Conservation (phyloP, 2,888 invertebrate genomes). For the Sminthurides aquaticus region DNA sequence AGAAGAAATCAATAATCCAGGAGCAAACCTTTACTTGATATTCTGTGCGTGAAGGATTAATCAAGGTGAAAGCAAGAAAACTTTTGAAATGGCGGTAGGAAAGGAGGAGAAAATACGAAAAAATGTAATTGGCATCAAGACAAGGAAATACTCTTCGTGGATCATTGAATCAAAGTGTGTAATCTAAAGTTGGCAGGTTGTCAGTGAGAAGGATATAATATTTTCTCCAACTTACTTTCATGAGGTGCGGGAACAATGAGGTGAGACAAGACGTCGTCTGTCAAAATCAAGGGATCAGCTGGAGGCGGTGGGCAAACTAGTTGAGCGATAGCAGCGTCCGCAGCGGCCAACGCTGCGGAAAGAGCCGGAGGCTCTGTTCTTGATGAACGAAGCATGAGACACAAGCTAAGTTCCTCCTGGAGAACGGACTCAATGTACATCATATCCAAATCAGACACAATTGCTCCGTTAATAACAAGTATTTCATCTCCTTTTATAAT, state of each 20-base stretch:
- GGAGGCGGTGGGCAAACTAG: slow-evolving; percentile 95
- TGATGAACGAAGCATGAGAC: slow-evolving; percentile 93
- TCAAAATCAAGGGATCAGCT: slow-evolving; percentile 82
- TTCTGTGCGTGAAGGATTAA: no score
- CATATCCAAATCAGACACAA: slow-evolving; percentile 97
- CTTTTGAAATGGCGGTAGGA: no score
- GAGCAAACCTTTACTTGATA: no score
- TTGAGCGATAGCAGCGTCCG: slow-evolving; percentile 44
- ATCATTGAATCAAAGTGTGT: no score
- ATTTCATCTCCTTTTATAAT: slow-evolving; percentile 97
- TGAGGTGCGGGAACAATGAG: slow-evolving; percentile 94
- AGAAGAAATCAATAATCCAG: neutral
- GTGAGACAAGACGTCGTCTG: slow-evolving; percentile 91
- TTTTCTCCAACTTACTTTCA: slow-evolving; percentile 71
- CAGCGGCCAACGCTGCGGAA: slow-evolving; percentile 40
- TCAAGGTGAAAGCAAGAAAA: slow-evolving; percentile 12
- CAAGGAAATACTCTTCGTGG: neutral
- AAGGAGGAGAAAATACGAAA: neutral
- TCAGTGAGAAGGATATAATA: neutral
- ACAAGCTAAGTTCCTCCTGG: slow-evolving; percentile 85
- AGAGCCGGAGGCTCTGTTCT: slow-evolving; percentile 69
- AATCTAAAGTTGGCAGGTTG: no score
- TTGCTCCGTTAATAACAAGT: slow-evolving; percentile 96
- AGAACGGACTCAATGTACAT: slow-evolving; percentile 96
- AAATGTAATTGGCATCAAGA: neutral